Percentiles rank a stretch among this genome's conserved stretches.
Evolutionary conservation across 1,140 invertebrate genomes (phyloP).

Genomic region (Meloidogyne exigua): DNA sequence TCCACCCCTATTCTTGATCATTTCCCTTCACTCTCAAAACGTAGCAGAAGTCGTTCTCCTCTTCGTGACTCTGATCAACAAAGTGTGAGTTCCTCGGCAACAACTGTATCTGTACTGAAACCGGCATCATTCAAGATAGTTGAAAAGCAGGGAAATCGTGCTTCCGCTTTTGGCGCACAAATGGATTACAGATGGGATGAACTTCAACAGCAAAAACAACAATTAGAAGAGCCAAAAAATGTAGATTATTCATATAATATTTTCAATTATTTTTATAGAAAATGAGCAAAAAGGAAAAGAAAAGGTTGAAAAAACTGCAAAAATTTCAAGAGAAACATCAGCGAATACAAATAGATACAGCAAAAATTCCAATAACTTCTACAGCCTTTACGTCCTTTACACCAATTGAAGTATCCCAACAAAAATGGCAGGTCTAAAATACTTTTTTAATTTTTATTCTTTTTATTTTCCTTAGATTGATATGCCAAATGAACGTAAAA

Average conservation of each 20-base stretch:
- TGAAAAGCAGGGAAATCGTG: background rate
- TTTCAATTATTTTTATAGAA: background rate
- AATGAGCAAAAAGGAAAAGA: slow-evolving; percentile 37
- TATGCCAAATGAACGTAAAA: slow-evolving; percentile 31
- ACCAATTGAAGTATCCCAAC: background rate
- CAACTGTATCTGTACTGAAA: background rate
- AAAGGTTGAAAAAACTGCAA: slow-evolving; percentile 38
- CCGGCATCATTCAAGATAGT: background rate
- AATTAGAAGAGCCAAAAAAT: background rate
- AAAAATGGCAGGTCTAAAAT: slow-evolving; percentile 22
- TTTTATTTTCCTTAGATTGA: slow-evolving; percentile 14
- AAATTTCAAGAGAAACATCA: slow-evolving; percentile 33
- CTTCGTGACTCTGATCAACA: background rate
- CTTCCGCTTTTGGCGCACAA: background rate
- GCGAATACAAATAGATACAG: background rate
- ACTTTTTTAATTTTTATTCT: background rate
- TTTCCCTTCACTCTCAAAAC: background rate
- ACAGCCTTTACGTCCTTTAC: slow-evolving; percentile 17
- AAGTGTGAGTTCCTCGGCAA: background rate
- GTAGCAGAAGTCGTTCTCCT: background rate
- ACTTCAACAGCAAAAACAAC: slow-evolving; percentile 7
- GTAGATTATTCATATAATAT: background rate
- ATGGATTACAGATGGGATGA: slow-evolving; percentile 10
- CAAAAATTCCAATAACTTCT: background rate
- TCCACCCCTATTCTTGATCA: background rate